These are phyloP conservation scores for Brassicogethes aeneus DNA, from an alignment of 2,888 invertebrate species.

Conservation along the genomic window DNA sequence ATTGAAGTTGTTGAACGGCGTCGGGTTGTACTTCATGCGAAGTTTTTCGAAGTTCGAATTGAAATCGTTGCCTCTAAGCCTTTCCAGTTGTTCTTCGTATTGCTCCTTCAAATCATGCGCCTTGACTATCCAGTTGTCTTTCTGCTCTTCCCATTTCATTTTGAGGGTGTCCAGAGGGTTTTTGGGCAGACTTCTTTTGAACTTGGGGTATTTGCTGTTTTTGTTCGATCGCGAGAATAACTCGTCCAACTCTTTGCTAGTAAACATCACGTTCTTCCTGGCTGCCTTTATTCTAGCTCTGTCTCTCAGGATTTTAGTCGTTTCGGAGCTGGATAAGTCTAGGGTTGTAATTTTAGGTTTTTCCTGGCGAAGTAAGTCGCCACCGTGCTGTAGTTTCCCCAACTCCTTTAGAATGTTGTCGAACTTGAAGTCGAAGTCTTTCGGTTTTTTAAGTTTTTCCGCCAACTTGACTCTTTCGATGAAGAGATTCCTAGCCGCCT, in stretches of 20 bases:
- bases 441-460: not conserved
- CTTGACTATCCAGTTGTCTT: constrained; percentile 12
- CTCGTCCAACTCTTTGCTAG: constrained; percentile 29
- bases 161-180: not conserved
- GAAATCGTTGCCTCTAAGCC: not conserved
- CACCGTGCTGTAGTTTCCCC: not conserved
- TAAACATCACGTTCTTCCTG: constrained; percentile 25
- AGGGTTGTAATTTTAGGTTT: not conserved
- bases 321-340: not conserved
- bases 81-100: constrained; percentile 10
- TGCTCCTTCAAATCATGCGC: constrained; percentile 8
- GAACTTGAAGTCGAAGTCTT: not conserved
- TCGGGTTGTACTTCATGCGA: not conserved
- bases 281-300: constrained; percentile 28
- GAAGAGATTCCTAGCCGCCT: not conserved
- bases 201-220: constrained; percentile 11
- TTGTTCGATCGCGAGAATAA: constrained; percentile 26
- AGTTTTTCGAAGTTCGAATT: not conserved
- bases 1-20: not conserved
- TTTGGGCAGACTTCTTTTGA: not conserved
- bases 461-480: not conserved
- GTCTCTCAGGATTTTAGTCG: constrained; percentile 25
- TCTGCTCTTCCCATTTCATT: constrained; percentile 12
- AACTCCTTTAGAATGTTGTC: not conserved
- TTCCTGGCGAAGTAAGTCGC: not conserved